A percentile compares a stretch with the other conserved stretches of the same genome.
phyloP scores from a whole-genome alignment of 2,113 vertebrate genomes.

The Penelope pileata region DNA sequence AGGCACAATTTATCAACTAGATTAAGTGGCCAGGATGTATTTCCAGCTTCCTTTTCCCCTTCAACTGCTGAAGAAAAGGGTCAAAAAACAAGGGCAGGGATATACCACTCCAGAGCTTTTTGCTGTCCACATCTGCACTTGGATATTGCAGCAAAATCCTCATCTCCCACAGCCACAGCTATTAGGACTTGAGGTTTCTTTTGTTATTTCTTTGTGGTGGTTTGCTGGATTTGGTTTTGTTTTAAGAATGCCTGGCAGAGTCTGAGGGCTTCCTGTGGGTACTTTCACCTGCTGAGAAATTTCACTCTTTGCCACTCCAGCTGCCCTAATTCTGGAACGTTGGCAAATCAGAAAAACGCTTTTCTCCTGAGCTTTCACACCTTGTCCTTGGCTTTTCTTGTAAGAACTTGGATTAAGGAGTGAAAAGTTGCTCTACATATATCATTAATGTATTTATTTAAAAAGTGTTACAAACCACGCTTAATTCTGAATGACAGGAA shows the following conservation, averaged over 20 bases:
- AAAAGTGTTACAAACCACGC: background rate
- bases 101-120: background rate
- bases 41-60: background rate
- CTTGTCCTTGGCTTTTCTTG: background rate
- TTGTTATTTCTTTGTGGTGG: background rate
- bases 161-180: background rate
- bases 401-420: background rate
- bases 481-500: too few relatives aligned
- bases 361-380: background rate
- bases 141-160: background rate
- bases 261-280: background rate
- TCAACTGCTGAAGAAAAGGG: background rate
- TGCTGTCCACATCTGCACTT: background rate
- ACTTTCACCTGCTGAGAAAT: slow-evolving; percentile 28
- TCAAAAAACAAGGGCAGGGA: background rate
- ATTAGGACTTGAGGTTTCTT: background rate
- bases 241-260: background rate
- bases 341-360: background rate
- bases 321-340: background rate
- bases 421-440: background rate
- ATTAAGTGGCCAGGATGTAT: background rate
- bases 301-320: background rate
- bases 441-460: background rate
- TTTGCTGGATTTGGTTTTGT: background rate
- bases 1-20: background rate